Base-by-base conservation (phyloP, 2,797 vertebrate genomes). In the Stomatorhinus walkeri region DNA sequence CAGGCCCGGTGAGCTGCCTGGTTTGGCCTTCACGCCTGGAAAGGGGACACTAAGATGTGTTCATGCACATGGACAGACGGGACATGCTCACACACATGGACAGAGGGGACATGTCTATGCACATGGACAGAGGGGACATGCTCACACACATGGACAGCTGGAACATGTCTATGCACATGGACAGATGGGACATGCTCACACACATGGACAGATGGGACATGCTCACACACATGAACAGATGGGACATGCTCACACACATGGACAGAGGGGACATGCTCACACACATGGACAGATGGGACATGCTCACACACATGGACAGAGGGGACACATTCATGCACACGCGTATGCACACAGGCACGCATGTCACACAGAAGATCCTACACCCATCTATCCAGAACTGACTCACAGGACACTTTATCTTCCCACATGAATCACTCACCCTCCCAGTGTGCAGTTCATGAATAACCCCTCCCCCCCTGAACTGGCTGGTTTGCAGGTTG, bases 1-100 rank as follows among this genome's bases (percentile, higher is more conserved):
- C 32, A 98, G 91, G 89, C 97, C 96, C 16, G 97, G 96, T 0
- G 96, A 89, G 0, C 93, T 95, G 89, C 97, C 95, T 0, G 96
- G 94, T 56, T 98, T 98, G 0, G 97, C 95, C 0, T 96, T 95
- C 40, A 96, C 93, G 12, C 94, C 98, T 99, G 94, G 0, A 8
- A 0, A 24, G 12, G 43, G 2, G 9, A n/a, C 0, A 0, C 72
- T 16, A 36, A 79, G 36, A 19, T 0, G 1, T 10, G 22, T 36
- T 79, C 64, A 64, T 0, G 0, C 61, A 28, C 9, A 28, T 28
- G 10, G 28, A 68, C 19, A 56, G 54, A 56, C 19, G 54, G 19
- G 1, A 22, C 19, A 2, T 0, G 54, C 2, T 2, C 54, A 59
- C n/a, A 1, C 54, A 8, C 56, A 59, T 4, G 56, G 54, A 56